Conservation (phyloP, 2,888 invertebrate genomes). For the Microplitis manilae region DNA sequence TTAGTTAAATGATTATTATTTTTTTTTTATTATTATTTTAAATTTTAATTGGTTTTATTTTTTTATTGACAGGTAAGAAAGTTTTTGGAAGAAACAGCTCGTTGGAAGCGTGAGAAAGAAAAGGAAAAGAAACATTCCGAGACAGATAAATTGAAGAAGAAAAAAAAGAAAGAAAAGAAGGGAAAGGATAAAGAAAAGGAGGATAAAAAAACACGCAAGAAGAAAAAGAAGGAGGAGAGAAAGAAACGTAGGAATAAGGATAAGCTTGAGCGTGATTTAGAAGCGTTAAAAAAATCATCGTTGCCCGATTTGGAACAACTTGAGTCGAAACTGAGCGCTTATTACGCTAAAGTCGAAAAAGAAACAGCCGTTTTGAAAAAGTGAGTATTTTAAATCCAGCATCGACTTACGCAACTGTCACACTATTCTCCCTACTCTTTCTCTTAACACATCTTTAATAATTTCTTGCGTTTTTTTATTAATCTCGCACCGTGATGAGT, state of each 20-base stretch:
- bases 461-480: constrained; percentile 8
- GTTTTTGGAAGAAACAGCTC: constrained; percentile 86
- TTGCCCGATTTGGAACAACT: constrained; percentile 84
- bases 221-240: constrained; percentile 80
- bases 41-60: background rate
- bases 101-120: constrained; percentile 83
- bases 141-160: constrained; percentile 77
- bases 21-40: constrained; percentile 10
- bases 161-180: constrained; percentile 83
- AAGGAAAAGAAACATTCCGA: constrained; percentile 83
- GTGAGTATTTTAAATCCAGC: constrained; percentile 65
- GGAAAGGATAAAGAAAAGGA: constrained; percentile 80
- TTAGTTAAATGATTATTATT: background rate
- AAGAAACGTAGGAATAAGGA: constrained; percentile 73
- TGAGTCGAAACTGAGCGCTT: constrained; percentile 84
- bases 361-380: constrained; percentile 74
- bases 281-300: constrained; percentile 78
- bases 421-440: background rate
- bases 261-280: constrained; percentile 77
- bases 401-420: constrained; percentile 22
- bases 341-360: constrained; percentile 85
- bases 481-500: constrained; percentile 4
- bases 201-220: constrained; percentile 72
- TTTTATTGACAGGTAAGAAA: constrained; percentile 77
- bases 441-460: constrained; percentile 11